phyloP scores from a whole-genome alignment of 1,140 invertebrate genomes.

The Reticulitermes speratus region DNA sequence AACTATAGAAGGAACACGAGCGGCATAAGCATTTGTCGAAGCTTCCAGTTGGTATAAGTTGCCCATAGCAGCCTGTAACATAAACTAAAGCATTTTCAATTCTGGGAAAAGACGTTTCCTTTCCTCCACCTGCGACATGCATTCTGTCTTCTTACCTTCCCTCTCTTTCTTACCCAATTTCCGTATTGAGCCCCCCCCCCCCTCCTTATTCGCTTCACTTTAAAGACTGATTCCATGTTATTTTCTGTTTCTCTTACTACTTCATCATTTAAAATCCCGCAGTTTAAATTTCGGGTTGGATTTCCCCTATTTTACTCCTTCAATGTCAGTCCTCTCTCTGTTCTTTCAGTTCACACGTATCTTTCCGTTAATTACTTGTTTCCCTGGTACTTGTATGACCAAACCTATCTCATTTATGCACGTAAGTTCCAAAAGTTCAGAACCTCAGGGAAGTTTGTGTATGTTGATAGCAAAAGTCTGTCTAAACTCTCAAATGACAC shows the following conservation, averaged over 20 bases:
- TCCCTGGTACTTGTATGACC: neutral
- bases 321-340: neutral
- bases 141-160: neutral
- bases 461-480: neutral
- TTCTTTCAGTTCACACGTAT: neutral
- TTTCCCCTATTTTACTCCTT: neutral
- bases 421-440: neutral
- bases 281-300: neutral
- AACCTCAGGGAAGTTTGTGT: neutral
- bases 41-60: neutral
- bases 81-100: slow-evolving; percentile 15
- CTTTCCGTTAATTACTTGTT: neutral
- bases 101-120: neutral
- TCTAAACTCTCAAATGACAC: neutral
- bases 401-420: neutral
- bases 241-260: neutral
- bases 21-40: neutral
- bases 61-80: neutral
- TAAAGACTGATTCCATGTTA: neutral
- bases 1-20: neutral
- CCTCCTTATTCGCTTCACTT: neutral
- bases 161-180: neutral
- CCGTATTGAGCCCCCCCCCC: neutral
- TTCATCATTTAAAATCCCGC: neutral
- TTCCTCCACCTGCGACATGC: neutral